Base-by-base conservation (phyloP, 1,140 invertebrate genomes). In the Aphidius ervi region DNA sequence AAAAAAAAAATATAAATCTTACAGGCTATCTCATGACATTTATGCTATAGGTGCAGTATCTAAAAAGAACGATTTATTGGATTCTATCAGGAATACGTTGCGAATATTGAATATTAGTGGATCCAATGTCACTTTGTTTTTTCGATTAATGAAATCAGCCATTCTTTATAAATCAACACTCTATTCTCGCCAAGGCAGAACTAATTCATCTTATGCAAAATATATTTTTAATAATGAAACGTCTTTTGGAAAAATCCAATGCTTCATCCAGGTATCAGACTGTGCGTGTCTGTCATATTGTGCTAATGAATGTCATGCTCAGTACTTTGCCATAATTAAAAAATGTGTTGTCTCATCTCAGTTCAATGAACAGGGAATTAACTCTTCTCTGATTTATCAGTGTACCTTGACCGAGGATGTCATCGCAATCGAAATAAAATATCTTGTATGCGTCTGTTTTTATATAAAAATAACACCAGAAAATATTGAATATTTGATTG, bases 1-100 rank as follows among this genome's bases (percentile, higher is more conserved):
- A 48, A 16, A 48, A 48, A 48, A 48, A 48, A 48, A 48, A n/a
- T 48, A 48, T n/a, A 48, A 48, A 48, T 48, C 46, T 48, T 16
- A n/a, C n/a, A 5, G 20, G 46, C 10, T 48, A 5, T 7, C 46
- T 9, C n/a, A 9, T 16, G 20, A 7, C 7, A n/a, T 48, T 6
- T 16, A 48, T 48, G 20, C 20, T 48, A 16, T 48, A n/a, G 46
- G 46, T n/a, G n/a, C n/a, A n/a, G n/a, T 48, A 16, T 16, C 16
- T 16, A 16, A 16, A 16, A n/a, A 48, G 20, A 6, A 48, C 6
- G n/a, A 48, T 16, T 16, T 48, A 9, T n/a, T 16, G 20, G 46
- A 16, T 7, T 6, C 46, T 7, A 48, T 48, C n/a, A n/a, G 6
- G 6, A 16, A 48, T 6, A 16, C n/a, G 6, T 6, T 48, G 7